Conservation (phyloP, 2,797 vertebrate genomes). For the Lateolabrax maculatus region DNA sequence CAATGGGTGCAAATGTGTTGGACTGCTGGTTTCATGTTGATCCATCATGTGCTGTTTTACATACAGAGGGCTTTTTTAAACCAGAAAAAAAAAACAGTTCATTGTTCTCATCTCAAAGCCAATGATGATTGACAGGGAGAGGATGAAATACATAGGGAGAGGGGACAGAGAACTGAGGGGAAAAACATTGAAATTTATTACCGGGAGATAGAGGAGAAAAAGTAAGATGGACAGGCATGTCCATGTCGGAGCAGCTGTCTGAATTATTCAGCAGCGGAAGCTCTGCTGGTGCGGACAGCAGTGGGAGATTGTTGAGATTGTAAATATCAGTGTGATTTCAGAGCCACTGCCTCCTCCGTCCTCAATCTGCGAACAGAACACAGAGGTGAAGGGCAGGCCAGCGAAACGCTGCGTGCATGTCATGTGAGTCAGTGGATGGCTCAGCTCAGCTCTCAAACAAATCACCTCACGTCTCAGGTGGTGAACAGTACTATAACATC, state of each 20-base stretch:
- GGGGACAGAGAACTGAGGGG: not conserved
- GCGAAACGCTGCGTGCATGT: not conserved
- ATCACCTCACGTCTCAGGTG: slow-evolving; percentile 7
- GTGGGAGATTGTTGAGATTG: slow-evolving; percentile 47
- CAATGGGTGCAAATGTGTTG: not conserved
- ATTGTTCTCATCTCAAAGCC: slow-evolving; percentile 43
- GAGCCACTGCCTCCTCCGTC: slow-evolving; percentile 22
- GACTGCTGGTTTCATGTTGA: slow-evolving; percentile 10
- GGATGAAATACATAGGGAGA: not conserved
- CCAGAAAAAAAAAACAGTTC: slow-evolving; percentile 52
- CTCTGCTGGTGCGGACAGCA: slow-evolving; percentile 7
- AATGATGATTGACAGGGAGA: slow-evolving; percentile 73
- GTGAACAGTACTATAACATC: not conserved
- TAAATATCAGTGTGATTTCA: slow-evolving; percentile 65
- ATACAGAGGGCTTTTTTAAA: slow-evolving; percentile 49
- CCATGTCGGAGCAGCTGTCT: slow-evolving; percentile 44
- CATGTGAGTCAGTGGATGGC: slow-evolving; percentile 3
- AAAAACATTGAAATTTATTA: slow-evolving; percentile 11
- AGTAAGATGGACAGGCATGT: slow-evolving; percentile 65
- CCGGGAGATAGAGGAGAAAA: slow-evolving; percentile 12
- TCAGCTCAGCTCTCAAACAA: not conserved
- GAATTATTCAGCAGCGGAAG: slow-evolving; percentile 77
- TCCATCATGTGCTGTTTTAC: slow-evolving; percentile 47
- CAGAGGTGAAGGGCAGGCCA: slow-evolving; percentile 33
- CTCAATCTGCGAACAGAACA: slow-evolving; percentile 47